These are phyloP conservation scores for Drosophila truncata DNA, from an alignment of 1,140 invertebrate genomes.

Conservation along the genomic window DNA sequence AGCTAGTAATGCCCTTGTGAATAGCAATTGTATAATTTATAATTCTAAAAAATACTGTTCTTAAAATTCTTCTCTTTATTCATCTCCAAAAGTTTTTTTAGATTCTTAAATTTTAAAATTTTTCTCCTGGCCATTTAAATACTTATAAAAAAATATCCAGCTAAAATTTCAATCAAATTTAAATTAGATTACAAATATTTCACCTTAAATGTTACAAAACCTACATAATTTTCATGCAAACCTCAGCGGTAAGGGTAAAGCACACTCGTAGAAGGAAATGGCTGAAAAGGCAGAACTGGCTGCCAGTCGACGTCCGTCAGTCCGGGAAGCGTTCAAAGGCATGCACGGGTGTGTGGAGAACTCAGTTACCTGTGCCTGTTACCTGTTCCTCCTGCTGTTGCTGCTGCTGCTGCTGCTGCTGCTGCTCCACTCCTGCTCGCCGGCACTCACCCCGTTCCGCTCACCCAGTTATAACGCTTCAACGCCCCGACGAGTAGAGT, in stretches of 20 bases:
- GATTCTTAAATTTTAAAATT: too few species aligned
- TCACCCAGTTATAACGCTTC: constrained; percentile 55
- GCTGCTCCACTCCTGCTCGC: not conserved
- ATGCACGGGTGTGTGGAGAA: constrained; percentile 31
- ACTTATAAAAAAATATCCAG: not conserved
- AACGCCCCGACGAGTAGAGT: constrained; percentile 56
- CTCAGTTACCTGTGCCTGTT: constrained; percentile 34
- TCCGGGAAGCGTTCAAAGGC: constrained; percentile 38
- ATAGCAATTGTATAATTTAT: not conserved
- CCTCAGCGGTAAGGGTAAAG: not conserved
- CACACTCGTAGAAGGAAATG: constrained; percentile 32
- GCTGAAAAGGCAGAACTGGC: constrained; percentile 49
- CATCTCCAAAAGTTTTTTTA: too few species aligned
- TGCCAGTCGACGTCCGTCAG: constrained; percentile 45
- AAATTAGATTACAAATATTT: too few species aligned
- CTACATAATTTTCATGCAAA: rapidly evolving
- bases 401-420: constrained; percentile 30
- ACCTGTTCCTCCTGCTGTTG: constrained; percentile 40
- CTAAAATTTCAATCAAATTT: not conserved
- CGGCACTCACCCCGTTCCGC: constrained; percentile 13
- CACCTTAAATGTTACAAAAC: too few species aligned
- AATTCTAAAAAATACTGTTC: not conserved
- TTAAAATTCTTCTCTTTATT: too few species aligned
- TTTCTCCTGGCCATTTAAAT: too few species aligned
- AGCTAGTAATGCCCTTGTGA: not conserved